Conservation (phyloP, 2,797 vertebrate genomes). For the Meriones psammophilus region DNA sequence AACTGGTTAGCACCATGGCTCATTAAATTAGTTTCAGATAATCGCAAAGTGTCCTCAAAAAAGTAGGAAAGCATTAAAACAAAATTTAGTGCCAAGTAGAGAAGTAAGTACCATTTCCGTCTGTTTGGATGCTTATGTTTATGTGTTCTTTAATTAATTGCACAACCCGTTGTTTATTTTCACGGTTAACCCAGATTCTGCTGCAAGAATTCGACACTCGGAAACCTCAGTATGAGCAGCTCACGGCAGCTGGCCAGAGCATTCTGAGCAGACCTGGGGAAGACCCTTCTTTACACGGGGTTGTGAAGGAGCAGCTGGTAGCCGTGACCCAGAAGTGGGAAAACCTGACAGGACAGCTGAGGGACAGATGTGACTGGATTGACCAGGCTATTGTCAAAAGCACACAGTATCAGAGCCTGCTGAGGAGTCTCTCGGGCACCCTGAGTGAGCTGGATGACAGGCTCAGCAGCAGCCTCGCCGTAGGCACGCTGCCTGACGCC, state of each 20-base stretch:
- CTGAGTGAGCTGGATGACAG: conserved; percentile 91
- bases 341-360: conserved; percentile 93
- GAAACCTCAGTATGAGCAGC: conserved; percentile 95
- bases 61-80: not conserved
- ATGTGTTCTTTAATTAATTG: conserved; percentile 41
- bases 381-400: conserved; percentile 95
- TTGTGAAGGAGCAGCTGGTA: conserved; percentile 92
- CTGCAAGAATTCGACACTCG: conserved; percentile 97
- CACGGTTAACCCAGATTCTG: conserved; percentile 91
- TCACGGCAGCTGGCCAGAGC: conserved; percentile 91
- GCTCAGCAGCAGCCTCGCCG: conserved; percentile 90
- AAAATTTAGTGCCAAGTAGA: not conserved
- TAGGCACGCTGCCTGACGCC: conserved; percentile 93
- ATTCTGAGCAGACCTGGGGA: conserved; percentile 92
- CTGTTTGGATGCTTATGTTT: not conserved
- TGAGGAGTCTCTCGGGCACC: conserved; percentile 91
- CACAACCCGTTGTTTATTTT: not conserved
- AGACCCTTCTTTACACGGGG: conserved; percentile 90
- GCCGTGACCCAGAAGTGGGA: conserved; percentile 95
- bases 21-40: conserved; percentile 23
- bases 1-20: not conserved
- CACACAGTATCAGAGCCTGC: conserved; percentile 93
- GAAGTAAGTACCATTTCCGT: not conserved
- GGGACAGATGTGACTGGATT: conserved; percentile 93
- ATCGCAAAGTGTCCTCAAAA: not conserved